A percentile compares a stretch with the other conserved stretches of the same genome.
Conservation (phyloP, 1,140 invertebrate species). For the Adoxophyes honmai region DNA sequence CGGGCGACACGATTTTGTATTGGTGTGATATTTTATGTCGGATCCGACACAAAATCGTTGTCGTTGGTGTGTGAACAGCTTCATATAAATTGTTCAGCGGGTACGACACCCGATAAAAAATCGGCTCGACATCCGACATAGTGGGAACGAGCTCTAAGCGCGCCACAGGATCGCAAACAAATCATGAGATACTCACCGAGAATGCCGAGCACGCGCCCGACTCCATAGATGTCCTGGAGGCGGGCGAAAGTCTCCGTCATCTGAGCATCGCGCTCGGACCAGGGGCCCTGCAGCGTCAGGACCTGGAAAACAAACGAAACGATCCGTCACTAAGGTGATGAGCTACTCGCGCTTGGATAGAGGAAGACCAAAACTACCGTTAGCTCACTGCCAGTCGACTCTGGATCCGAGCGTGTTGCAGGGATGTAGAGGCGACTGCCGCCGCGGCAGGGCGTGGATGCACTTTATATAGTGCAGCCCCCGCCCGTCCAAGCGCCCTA, state of each 20-base stretch:
- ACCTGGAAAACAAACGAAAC: constrained; percentile 50
- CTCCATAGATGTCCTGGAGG: constrained; percentile 76
- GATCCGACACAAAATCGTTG: too few relatives aligned
- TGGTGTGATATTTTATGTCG: too few relatives aligned
- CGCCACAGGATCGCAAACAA: too few relatives aligned
- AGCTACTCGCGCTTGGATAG: background rate
- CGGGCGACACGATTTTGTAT: too few relatives aligned
- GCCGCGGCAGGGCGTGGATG: background rate
- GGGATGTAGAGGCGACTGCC: background rate
- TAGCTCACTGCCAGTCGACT: too few relatives aligned
- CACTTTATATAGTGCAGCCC: background rate
- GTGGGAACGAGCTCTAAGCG: too few relatives aligned
- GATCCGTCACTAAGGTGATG: background rate
- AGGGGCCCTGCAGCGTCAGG: constrained; percentile 75
- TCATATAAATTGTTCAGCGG: too few relatives aligned
- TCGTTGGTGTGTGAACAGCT: too few relatives aligned
- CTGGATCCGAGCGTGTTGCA: background rate
- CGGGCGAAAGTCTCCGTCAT: constrained; percentile 77
- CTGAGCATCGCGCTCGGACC: constrained; percentile 77
- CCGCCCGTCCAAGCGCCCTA: background rate
- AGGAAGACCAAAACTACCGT: background rate
- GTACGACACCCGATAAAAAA: too few relatives aligned
- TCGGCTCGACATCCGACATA: too few relatives aligned
- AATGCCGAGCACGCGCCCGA: constrained; percentile 76
- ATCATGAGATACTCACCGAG: constrained; percentile 62